Conservation (phyloP, 2,888 invertebrate species). For the Carabus problematicus region DNA sequence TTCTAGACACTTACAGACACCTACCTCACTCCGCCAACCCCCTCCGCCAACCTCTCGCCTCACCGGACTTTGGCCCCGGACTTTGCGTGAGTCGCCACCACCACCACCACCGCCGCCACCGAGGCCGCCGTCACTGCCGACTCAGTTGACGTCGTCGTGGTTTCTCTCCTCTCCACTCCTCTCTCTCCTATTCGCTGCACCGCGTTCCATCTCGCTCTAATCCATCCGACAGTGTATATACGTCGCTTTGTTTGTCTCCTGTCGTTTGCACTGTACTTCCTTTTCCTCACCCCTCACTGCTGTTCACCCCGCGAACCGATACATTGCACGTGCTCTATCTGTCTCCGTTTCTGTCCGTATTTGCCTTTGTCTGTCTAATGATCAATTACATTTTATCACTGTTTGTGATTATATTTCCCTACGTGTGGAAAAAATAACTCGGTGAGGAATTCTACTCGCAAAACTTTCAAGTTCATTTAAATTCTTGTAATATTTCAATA, state of each 20-base stretch:
- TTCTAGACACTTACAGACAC: slow-evolving; percentile 35
- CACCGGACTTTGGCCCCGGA: not conserved
- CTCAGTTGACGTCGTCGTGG: slow-evolving; percentile 8
- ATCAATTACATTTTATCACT: slow-evolving; percentile 34
- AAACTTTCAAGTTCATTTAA: too few species aligned
- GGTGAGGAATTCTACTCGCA: too few species aligned
- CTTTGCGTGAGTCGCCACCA: slow-evolving; percentile 22
- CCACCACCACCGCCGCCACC: slow-evolving; percentile 4
- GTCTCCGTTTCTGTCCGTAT: slow-evolving; percentile 4
- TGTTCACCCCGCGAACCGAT: too few species aligned
- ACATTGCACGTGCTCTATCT: not conserved
- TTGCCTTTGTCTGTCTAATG: slow-evolving; percentile 24
- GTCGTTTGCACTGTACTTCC: too few species aligned
- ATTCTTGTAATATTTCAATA: too few species aligned
- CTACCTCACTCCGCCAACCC: slow-evolving; percentile 3
- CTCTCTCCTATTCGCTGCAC: not conserved
- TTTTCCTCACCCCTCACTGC: too few species aligned
- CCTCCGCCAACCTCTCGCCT: not conserved
- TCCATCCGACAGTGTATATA: not conserved
- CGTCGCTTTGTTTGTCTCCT: too few species aligned
- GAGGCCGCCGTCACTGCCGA: not conserved
- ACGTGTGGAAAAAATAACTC: too few species aligned
- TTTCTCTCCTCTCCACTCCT: not conserved
- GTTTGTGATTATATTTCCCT: slow-evolving; percentile 5
- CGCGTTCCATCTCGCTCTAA: slow-evolving; percentile 1